Base-by-base conservation (phyloP, 2,888 invertebrate species). In the Adela reaumurella region DNA sequence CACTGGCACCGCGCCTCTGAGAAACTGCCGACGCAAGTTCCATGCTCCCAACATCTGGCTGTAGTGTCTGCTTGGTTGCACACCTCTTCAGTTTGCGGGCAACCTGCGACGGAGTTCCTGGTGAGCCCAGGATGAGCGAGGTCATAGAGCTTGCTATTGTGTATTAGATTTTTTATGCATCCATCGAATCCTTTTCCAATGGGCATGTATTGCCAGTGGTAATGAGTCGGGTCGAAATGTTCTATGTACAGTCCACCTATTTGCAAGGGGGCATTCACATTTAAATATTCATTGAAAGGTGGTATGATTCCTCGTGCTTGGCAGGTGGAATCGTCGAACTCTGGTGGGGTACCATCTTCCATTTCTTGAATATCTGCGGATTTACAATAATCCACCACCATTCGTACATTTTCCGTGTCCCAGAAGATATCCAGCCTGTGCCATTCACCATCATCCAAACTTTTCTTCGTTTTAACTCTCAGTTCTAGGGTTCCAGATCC, bases 391-490 rank as follows among this genome's bases (percentile, higher is more conserved):
- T 97, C 97, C 11, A 97, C 92, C 3, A 96, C 90, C 83, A 97
- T 87, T 58, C 92, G 85, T 1, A 97, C 92, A 61, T 87, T 89
- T 84, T 97, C 96, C 3, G 94, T 93, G 58, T 93, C 90, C 93
- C 96, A 97, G 66, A 95, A 95, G 56, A 99, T 86, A 64, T 97
- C 97, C 51, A 99, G 80, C 51, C 94, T 85, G 72, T 99, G 99
- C 98, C 99, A 99, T 68, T 94, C 92, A 4, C 97, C 98, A 65
- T 99, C 98, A 64, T 95, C 93, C 52, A 97, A 76, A 0, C 89
- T 87, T 64, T 89, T 88, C 62, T 92, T 90, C 0, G 92, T 91
- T 71, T 91, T 90, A 0, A 93, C 90, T 63, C 89, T 83, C 47
- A 92, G 73, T 67, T 94, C 95, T 54, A 93, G 74, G 0, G 95